Evolutionary conservation across 2,113 vertebrate species (phyloP), one percentile per base, ranked within the genome.

Genomic region (Catagonus wagneri): DNA sequence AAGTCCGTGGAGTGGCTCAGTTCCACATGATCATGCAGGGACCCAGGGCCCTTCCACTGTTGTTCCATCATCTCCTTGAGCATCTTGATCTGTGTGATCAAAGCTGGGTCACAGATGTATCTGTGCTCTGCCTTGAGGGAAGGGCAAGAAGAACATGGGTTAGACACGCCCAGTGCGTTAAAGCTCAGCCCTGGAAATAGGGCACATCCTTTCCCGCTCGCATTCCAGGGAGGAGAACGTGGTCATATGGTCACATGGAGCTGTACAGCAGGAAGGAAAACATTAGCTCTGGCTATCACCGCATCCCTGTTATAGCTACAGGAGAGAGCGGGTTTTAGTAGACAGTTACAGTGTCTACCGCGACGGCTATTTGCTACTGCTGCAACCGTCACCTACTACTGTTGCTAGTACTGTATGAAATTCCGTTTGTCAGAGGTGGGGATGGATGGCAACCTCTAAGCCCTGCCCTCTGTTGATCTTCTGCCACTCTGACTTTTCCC

Each of bases 211-310:
- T 71, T 60, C 25, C 25, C 15, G 36, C 65, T 39, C 32, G 27
- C 17, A 17, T 36, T 54, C n/a, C 66, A 72, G n/a, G 3, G 20
- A 56, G 60, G 68, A 79, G 22, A 54, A 36, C 16, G 3, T 19
- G 25, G 50, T 27, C 63, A 3, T 16, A 0, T 32, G 61, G 56
- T 44, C 63, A 60, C 63, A 39, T 19, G 23, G 85, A 83, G 83
- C 86, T 79, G 54, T 29, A 89, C n/a, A 22, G 2, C 22, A 87
- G 63, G 25, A 81, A 93, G 89, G 63, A 36, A 83, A 83, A 58
- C 71, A 20, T 34, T 65, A 19, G 39, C 36, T 68, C 61, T 80
- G 58, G 7, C 78, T 78, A 36, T 34, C 85, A 74, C 58, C 34
- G 2, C 20, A 7, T 83, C 27, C 39, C 63, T 8, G 29, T 8